Conservation (phyloP, 92 coral and sea anemone genomes). For the Epizoanthus scotinus region DNA sequence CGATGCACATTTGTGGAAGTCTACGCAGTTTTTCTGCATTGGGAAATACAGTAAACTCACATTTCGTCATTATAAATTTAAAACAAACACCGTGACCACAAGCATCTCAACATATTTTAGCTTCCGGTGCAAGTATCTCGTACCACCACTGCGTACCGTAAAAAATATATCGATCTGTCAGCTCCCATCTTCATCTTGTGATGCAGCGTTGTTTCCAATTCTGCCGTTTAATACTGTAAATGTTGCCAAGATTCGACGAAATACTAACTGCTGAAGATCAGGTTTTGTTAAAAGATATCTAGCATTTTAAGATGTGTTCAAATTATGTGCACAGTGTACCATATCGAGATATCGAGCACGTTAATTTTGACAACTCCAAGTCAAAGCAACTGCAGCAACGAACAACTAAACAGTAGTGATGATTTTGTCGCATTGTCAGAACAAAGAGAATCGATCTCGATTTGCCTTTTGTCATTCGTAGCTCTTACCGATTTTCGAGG, state of each 20-base stretch:
- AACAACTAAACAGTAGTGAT: neutral
- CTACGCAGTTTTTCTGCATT: no score
- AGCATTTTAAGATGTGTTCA: neutral
- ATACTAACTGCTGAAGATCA: neutral
- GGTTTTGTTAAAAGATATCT: neutral
- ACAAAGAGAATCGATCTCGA: neutral
- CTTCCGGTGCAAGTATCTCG: constrained; percentile 13
- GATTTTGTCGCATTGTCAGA: neutral
- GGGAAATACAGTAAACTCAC: neutral
- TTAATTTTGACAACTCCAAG: constrained; percentile 26
- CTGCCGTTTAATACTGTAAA: neutral
- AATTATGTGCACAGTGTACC: constrained; percentile 7
- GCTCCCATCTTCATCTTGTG: constrained; percentile 4
- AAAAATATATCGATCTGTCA: neutral
- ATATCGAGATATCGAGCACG: neutral
- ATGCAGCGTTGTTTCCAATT: neutral
- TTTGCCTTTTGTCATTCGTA: neutral
- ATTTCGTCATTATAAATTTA: neutral
- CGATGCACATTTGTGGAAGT: neutral
- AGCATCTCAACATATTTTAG: constrained; percentile 9
- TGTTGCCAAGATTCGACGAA: neutral
- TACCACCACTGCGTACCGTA: neutral
- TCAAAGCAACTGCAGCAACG: constrained; percentile 1
- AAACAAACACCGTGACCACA: neutral
- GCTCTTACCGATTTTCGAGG: no score